Base-by-base conservation (phyloP, 1,140 invertebrate genomes). In the Bombus huntii region DNA sequence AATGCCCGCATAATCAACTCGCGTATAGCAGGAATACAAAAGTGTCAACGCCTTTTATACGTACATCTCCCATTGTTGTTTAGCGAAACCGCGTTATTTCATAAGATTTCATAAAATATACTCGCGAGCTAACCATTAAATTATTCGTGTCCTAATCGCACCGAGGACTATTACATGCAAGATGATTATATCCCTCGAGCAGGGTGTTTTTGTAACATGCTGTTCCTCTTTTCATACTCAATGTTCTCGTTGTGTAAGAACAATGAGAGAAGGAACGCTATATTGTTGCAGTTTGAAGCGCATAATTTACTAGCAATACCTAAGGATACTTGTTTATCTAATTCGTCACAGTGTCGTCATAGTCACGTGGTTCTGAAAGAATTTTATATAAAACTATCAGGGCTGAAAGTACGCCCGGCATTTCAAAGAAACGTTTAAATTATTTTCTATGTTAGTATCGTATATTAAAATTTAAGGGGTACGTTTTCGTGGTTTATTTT, bases 1-100 rank as follows among this genome's bases (percentile, higher is more conserved):
- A 92, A 88, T 91, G 88, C 81, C 88, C 72, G 90, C 93, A 93
- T 93, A 88, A 88, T 92, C 81, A 73, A 47, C 72, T 87, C 42
- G 39, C 73, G 73, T 87, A 87, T 92, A 90, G 87, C 66, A 37
- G 42, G 37, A 12, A 3, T 65, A 37, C 39, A 34, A 80, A 77
- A 76, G 71, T 82, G 18, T 39, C 75, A 31, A 75, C 73, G 70
- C 74, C 89, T 92, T 93, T 92, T 92, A 93, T 93, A 93, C 73
- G 42, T 87, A 47, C 53, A 37, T 57, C 72, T 81, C 18, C 47
- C 84, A 68, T 79, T 18, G 34, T 34, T 8, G 53, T 34, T 77
- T 57, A 65, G 28, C 13, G 57, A 87, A 90, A 87, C 85, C 83
- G 81, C 85, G 86, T 42, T 9, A 59, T 81, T 83, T 86, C 77